Evolutionary conservation across 2,113 vertebrate genomes (phyloP), one percentile per base, ranked within the genome.

Genomic region (Mixornis gularis): DNA sequence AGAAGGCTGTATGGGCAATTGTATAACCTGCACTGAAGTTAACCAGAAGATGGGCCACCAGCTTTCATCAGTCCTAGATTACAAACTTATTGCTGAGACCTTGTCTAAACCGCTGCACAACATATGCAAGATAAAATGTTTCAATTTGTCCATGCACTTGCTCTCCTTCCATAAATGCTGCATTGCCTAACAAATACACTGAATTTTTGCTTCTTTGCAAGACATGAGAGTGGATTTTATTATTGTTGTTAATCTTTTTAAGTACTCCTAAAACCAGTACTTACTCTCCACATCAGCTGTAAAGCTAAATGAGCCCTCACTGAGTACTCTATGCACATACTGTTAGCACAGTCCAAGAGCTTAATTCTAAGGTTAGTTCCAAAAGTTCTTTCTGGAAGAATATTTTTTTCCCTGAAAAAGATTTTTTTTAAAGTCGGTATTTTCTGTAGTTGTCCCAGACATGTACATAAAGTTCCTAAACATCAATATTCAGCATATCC

Each of bases 351-450:
- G 17, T 38, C 29, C 53, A 43, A 69, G 9, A 21, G 6, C 26
- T 90, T 79, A 30, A 56, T 25, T 20, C 17, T 46, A 73, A 55
- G 16, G n/a, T 27, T n/a, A 66, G 24, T 55, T 55, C 22, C 25
- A 70, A 46, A 9, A 78, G 52, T 22, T 80, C 9, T 24, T 49
- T 34, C 34, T 38, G 20, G 13, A 77, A 89, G 9, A 77, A 27
- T 15, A 7, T 27, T 20, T 3, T 93, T 87, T 49, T 62, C 8
- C 9, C 16, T 13, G 8, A n/a, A 44, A 9, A 7, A 9, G 2
- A 3, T 4, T 0, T 32, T 24, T 52, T 72, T 29, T 2, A 0
- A 5, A 59, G 41, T 30, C 17, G 25, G 13, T 12, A 30, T 90
- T 80, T 84, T 58, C 72, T 77, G 14, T 52, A 34, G 26, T 13